phyloP scores from a whole-genome alignment of 2,888 invertebrate species.

The Nymphalis urticae region DNA sequence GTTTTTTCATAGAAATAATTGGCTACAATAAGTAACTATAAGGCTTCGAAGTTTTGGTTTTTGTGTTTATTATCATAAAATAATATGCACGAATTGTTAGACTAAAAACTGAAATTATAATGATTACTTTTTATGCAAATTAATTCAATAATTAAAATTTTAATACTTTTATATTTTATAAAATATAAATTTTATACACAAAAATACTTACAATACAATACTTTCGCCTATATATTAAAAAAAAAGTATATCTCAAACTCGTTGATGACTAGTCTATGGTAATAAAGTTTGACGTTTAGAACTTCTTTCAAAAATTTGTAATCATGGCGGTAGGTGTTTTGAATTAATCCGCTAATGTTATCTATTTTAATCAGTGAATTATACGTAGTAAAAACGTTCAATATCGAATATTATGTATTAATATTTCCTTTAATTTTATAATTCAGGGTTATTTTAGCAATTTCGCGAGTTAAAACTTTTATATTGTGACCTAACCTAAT shows the following conservation, averaged over 20 bases:
- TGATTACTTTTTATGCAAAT: too few relatives aligned
- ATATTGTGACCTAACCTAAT: conserved; percentile 28
- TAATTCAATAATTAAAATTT: too few relatives aligned
- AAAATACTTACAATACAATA: too few relatives aligned
- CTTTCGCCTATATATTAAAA: too few relatives aligned
- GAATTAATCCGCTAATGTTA: conserved; percentile 48
- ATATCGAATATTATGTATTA: conserved; percentile 9
- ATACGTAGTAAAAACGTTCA: conserved; percentile 1
- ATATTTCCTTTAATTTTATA: background rate
- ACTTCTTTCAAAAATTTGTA: conserved; percentile 68
- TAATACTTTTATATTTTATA: too few relatives aligned
- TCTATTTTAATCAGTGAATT: conserved; percentile 57
- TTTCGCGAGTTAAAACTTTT: conserved; percentile 5
- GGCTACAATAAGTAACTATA: too few relatives aligned
- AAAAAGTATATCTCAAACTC: background rate
- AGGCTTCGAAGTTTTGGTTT: too few relatives aligned
- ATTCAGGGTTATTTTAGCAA: conserved; percentile 23
- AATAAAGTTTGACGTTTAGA: conserved; percentile 40
- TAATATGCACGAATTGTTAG: too few relatives aligned
- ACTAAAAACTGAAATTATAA: too few relatives aligned
- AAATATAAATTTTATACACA: too few relatives aligned
- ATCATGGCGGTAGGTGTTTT: conserved; percentile 79
- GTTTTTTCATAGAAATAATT: too few relatives aligned
- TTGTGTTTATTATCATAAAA: too few relatives aligned
- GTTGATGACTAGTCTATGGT: conserved; percentile 20